A percentile compares a stretch with the other conserved stretches of the same genome.
These are phyloP conservation scores for Idaea aversata DNA, from an alignment of 2,888 invertebrate species.

Conservation along the genomic window DNA sequence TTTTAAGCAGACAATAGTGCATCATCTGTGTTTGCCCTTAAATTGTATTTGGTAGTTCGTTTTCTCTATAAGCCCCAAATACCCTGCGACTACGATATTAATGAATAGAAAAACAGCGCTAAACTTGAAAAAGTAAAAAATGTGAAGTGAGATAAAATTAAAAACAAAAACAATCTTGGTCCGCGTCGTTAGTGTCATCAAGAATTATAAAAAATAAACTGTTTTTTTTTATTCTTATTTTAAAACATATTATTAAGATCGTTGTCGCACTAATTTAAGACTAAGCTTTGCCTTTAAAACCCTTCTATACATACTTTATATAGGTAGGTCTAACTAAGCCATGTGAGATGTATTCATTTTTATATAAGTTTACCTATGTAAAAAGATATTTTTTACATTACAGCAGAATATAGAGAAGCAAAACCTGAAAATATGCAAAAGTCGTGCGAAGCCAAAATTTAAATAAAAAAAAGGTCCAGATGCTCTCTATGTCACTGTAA, in stretches of 20 bases:
- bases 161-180: no score
- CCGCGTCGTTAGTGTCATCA: no score
- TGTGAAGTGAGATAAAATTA: no score
- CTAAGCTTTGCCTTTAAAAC: constrained; percentile 59
- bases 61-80: background rate
- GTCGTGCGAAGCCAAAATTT: no score
- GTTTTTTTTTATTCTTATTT: no score
- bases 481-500: no score
- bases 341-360: constrained; percentile 52
- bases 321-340: constrained; percentile 41
- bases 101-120: background rate
- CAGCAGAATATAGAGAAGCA: no score
- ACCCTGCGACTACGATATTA: background rate
- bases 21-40: background rate
- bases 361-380: constrained; percentile 37
- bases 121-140: no score
- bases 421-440: no score
- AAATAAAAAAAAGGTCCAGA: no score
- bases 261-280: constrained; percentile 36
- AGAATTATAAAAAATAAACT: no score
- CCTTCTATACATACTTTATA: constrained; percentile 54
- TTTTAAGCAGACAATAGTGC: background rate
- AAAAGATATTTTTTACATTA: background rate
- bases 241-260: no score
- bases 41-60: background rate